phyloP scores from a whole-genome alignment of 2,888 invertebrate species.

The Leptura quadrifasciata region DNA sequence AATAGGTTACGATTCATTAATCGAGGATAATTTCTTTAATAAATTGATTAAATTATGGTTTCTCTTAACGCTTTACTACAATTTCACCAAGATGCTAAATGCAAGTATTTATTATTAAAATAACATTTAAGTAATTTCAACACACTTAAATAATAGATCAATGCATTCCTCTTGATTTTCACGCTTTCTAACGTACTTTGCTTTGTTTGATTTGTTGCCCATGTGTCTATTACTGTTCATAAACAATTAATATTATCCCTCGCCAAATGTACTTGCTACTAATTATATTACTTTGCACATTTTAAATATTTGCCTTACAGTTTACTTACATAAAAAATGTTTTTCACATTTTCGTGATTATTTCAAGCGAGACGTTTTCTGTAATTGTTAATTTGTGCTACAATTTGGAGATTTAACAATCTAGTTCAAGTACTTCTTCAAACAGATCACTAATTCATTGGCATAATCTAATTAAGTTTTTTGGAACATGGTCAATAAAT shows the following conservation, averaged over 20 bases:
- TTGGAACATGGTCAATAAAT: not conserved
- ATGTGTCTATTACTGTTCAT: conserved; percentile 8
- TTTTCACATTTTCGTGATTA: not conserved
- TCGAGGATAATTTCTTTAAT: conserved; percentile 35
- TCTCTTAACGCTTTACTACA: conserved; percentile 14
- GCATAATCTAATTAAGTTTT: conserved; percentile 12
- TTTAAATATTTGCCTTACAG: too few relatives aligned
- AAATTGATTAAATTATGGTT: conserved; percentile 38
- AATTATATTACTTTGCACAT: too few relatives aligned
- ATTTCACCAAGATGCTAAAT: conserved; percentile 33
- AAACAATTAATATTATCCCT: not conserved
- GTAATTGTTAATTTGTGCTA: not conserved
- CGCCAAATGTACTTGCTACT: too few relatives aligned
- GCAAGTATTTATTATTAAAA: conserved; percentile 32
- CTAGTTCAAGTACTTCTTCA: not conserved
- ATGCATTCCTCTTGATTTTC: conserved; percentile 45
- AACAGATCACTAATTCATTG: not conserved
- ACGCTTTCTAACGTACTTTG: conserved; percentile 43
- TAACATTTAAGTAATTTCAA: conserved; percentile 35
- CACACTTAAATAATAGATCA: conserved; percentile 46
- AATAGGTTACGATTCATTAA: conserved; percentile 38
- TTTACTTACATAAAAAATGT: too few relatives aligned
- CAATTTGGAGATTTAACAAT: not conserved
- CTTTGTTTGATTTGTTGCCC: conserved; percentile 33
- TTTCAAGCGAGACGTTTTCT: not conserved